Base-by-base conservation (phyloP, 1,140 invertebrate species). In the Rhyzopertha dominica region DNA sequence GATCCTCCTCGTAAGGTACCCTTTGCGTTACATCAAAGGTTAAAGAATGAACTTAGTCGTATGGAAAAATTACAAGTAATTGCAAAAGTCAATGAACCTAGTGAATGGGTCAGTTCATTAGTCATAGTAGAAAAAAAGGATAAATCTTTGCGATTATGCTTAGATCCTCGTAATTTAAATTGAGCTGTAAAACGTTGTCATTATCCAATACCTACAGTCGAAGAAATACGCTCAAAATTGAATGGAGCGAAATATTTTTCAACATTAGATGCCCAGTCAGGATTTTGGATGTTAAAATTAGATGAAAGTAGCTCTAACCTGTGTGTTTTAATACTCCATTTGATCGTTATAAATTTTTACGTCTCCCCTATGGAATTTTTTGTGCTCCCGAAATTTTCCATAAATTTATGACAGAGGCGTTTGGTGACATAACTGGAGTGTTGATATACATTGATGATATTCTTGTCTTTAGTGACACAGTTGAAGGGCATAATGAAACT, bases 111-210 rank as follows among this genome's bases (percentile, higher is more conserved):
- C 0, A 68, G 66, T 51, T 53, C 59, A 17, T 49, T 71, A 23
- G 68, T 72, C 1, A 52, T 72, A n/a, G 66, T 72, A 13, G 52
- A 60, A 41, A 75, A 74, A 63, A 43, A 50, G 17, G 65, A 72
- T 56, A 62, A 62, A 22, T 48, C 63, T 19, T 32, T 74, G 9
- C 48, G 73, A 37, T 58, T 77, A 19, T 76, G 72, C 52, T 42
- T 78, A 13, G 72, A 77, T 57, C 74, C 73, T 4, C 56, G 47
- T 25, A 62, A 72, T 35, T 56, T 77, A 36, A 77, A 77, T 58
- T 61, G 58, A 47, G 52, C 49, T 10, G 66, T 76, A 9, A 65
- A 63, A 49, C 40, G 68, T 12, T 56, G 63, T 53, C 57, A 62
- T 51, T 66, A 61, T 60, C 59, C 56, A 23, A 55, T 74, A 16